Conservation (phyloP, 2,113 vertebrate genomes). For the Catharus fuscescens region DNA sequence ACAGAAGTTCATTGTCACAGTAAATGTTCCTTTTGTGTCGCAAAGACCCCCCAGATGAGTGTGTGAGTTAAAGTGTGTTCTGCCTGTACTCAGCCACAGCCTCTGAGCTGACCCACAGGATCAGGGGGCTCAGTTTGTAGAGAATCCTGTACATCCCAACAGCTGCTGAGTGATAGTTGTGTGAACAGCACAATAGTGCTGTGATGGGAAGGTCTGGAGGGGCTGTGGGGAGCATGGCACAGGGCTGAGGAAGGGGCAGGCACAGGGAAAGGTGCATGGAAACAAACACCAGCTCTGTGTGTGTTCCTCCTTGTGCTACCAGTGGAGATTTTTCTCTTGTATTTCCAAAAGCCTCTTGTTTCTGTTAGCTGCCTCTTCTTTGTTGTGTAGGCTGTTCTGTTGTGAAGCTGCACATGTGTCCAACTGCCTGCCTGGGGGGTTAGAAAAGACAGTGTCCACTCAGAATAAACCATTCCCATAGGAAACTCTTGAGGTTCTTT, state of each 20-base stretch:
- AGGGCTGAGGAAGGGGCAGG: neutral
- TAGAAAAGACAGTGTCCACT: neutral
- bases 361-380: neutral
- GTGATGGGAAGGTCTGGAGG: neutral
- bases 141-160: neutral
- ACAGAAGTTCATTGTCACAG: neutral
- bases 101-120: neutral
- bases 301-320: neutral
- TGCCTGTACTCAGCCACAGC: neutral
- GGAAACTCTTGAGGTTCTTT: neutral
- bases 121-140: neutral
- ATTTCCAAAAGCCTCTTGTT: neutral
- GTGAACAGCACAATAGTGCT: fast-evolving
- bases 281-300: neutral
- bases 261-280: neutral
- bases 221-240: fast-evolving
- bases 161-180: neutral
- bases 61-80: neutral
- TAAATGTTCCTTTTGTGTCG: neutral
- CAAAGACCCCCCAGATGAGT: neutral
- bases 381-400: neutral
- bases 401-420: neutral
- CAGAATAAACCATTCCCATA: neutral
- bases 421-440: neutral
- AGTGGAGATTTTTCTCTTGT: neutral